Conservation (phyloP, 1,140 invertebrate genomes). For the Zophobas morio region DNA sequence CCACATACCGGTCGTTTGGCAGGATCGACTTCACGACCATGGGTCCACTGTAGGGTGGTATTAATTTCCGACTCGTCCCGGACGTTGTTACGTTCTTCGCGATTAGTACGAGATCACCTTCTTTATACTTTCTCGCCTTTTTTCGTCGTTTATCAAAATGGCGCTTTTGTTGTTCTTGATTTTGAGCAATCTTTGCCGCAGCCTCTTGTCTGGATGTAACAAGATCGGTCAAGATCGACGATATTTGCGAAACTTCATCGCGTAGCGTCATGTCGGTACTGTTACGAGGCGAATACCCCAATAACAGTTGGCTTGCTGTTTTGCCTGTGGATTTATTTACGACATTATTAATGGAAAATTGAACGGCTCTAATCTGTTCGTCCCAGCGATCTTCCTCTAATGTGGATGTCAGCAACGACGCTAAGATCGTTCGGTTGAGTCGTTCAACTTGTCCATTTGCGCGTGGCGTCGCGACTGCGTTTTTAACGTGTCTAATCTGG, state of each 20-base stretch:
- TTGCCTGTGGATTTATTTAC: constrained; percentile 54
- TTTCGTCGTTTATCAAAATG: constrained; percentile 41
- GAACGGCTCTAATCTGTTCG: constrained; percentile 44
- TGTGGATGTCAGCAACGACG: constrained; percentile 37
- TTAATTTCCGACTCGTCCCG: constrained; percentile 55
- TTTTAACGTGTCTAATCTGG: constrained; percentile 56
- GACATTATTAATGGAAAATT: constrained; percentile 56
- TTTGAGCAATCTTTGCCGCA: neutral
- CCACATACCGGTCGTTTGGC: constrained; percentile 53
- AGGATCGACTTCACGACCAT: constrained; percentile 51
- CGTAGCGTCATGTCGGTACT: too few species aligned
- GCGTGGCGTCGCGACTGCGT: constrained; percentile 54
- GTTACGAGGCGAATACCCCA: too few species aligned
- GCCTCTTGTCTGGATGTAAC: constrained; percentile 5
- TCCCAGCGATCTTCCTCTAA: constrained; percentile 53
- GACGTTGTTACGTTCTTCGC: constrained; percentile 15
- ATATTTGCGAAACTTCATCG: neutral
- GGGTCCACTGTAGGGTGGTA: constrained; percentile 54
- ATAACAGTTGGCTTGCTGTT: constrained; percentile 35
- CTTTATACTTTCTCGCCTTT: constrained; percentile 29
- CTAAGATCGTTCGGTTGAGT: constrained; percentile 53
- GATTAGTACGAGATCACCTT: constrained; percentile 55
- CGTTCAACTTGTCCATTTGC: too few species aligned
- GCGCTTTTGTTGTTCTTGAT: constrained; percentile 20
- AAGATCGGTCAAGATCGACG: constrained; percentile 17